A percentile compares a stretch with the other conserved stretches of the same genome.
phyloP scores from a whole-genome alignment of 2,113 vertebrate species.

The Vombatus ursinus region DNA sequence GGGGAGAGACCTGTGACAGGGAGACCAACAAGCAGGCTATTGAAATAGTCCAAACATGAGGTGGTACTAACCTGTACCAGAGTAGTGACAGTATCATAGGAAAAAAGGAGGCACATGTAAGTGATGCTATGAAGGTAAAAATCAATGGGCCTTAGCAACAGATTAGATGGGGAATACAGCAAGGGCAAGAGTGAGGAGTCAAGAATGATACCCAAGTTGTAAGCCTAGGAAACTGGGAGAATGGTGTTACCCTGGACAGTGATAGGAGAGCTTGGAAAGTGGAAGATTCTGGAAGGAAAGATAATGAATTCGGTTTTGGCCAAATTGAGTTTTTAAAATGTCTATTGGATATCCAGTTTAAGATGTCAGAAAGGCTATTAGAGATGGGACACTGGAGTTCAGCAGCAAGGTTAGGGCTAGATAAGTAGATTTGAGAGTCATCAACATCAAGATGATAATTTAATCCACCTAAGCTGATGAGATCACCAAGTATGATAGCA shows the following conservation, averaged over 20 bases:
- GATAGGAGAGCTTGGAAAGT: neutral
- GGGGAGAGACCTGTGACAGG: no score
- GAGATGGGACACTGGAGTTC: neutral
- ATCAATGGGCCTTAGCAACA: neutral
- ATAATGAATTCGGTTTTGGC: neutral
- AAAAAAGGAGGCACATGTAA: neutral
- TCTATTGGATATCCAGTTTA: neutral
- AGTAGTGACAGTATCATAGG: neutral
- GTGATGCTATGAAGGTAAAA: neutral
- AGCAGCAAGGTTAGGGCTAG: neutral
- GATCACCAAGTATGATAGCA: neutral
- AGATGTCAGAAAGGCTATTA: neutral
- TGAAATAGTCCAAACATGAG: neutral
- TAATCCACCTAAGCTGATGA: neutral
- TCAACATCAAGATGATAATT: neutral
- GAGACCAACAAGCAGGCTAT: no score
- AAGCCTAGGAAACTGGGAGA: neutral
- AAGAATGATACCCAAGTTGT: neutral
- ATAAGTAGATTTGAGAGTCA: neutral
- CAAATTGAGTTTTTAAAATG: neutral
- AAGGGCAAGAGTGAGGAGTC: neutral
- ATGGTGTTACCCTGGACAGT: neutral
- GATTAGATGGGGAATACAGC: neutral
- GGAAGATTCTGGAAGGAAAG: neutral
- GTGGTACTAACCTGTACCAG: neutral